These are phyloP conservation scores for Iselma pallidipennis DNA, from an alignment of 2,888 invertebrate species.

Conservation along the genomic window DNA sequence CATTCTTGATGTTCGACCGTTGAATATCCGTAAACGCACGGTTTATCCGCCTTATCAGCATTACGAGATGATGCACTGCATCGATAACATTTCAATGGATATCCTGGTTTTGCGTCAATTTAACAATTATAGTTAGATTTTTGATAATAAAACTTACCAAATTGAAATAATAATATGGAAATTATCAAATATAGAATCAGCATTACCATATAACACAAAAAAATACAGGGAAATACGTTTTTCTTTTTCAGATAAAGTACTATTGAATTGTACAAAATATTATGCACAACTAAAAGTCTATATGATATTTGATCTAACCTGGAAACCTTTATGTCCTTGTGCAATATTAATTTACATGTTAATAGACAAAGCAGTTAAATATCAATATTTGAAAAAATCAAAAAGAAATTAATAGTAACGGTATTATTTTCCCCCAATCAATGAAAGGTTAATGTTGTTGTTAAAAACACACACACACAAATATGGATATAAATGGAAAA, in stretches of 20 bases:
- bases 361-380: slow-evolving; percentile 13
- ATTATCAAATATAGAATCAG: background rate
- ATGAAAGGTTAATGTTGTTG: background rate
- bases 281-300: slow-evolving; percentile 1
- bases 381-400: background rate
- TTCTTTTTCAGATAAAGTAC: background rate
- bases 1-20: slow-evolving; percentile 18
- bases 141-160: slow-evolving; percentile 9
- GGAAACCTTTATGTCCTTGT: slow-evolving; percentile 27
- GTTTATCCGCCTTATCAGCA: slow-evolving; percentile 22
- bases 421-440: no score
- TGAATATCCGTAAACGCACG: slow-evolving; percentile 23
- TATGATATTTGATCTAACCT: slow-evolving; percentile 17
- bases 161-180: background rate
- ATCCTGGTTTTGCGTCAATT: slow-evolving; percentile 4
- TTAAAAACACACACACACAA: background rate
- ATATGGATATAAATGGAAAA: background rate
- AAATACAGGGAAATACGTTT: background rate
- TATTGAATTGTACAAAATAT: slow-evolving; percentile 8
- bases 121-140: background rate
- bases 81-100: slow-evolving; percentile 17
- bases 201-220: background rate
- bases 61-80: slow-evolving; percentile 23
- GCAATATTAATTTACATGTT: slow-evolving; percentile 8
- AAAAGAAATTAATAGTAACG: background rate